Evolutionary conservation across 2,113 vertebrate species (phyloP), one percentile per base, ranked within the genome.

Genomic region (Nannobrachium achirus): DNA sequence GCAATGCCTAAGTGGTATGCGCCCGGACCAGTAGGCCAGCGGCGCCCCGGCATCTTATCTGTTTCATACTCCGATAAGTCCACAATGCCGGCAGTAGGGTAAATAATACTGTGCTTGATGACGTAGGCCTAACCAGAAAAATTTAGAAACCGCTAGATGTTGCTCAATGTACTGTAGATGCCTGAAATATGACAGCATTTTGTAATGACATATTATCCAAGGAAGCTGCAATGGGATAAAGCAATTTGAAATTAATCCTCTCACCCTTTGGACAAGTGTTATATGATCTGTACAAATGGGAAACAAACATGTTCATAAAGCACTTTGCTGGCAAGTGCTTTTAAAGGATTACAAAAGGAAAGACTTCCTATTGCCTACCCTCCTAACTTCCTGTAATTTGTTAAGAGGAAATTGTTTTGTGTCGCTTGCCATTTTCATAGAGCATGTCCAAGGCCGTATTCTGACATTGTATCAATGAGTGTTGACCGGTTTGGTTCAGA

Each of bases 311-410:
- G 33, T 42, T 33, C 42, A 64, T 76, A 55, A 71, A 56, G 50
- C 53, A 59, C 57, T 57, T 33, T 40, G 15, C 7, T 57, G 56
- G 52, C 33, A 4, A 81, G 65, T 71, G 57, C 62, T 80, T 66
- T 62, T 66, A 33, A 39, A 78, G 16, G 46, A 41, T 46, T 41
- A 76, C 70, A 81, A 67, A 81, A 72, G 65, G 73, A 71, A 61
- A 62, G 0, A 0, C 68, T 82, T 86, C 69, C 82, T 81, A 71
- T 71, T 66, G 72, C 63, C 56, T 81, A 58, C 15, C 49, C 7
- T 50, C 71, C 46, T 10, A 38, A 48, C 65, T 84, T 85, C 81
- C 81, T 83, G 60, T 40, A 8, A 57, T 77, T 72, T 66, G 9
- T 64, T 52, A 25, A 61, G 16, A 33, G 25, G 61, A 60, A 78